Evolutionary conservation across 1,140 invertebrate genomes (phyloP).

Genomic region (Carposina sasakii): DNA sequence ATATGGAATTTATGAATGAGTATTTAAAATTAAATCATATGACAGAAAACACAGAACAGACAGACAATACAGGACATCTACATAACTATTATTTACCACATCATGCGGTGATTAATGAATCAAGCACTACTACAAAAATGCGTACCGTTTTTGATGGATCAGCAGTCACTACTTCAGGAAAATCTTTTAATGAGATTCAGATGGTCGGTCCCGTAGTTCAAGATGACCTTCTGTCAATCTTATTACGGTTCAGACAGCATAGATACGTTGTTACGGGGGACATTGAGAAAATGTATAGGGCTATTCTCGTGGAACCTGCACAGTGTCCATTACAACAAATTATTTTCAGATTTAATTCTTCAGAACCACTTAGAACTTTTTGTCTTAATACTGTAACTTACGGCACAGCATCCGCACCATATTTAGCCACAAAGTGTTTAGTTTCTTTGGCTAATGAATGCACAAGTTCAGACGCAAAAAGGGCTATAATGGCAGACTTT

Average conservation of each 20-base stretch:
- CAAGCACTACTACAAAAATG: conserved; percentile 17
- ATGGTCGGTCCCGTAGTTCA: conserved; percentile 50
- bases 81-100: conserved; percentile 25
- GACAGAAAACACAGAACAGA: conserved; percentile 8
- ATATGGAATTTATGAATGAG: conserved; percentile 19
- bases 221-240: conserved; percentile 48
- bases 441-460: conserved; percentile 25
- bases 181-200: conserved; percentile 48
- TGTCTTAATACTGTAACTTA: conserved; percentile 52
- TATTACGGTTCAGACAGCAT: conserved; percentile 53
- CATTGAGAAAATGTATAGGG: conserved; percentile 59
- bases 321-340: conserved; percentile 49
- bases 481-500: conserved; percentile 40
- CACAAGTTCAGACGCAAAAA: conserved; percentile 1
- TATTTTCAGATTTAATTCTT: conserved; percentile 35
- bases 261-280: conserved; percentile 41
- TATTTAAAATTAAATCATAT: conserved; percentile 20
- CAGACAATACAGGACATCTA: no score
- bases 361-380: conserved; percentile 30
- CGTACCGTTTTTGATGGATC: conserved; percentile 27
- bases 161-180: conserved; percentile 24
- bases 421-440: conserved; percentile 38
- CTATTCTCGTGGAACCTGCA: conserved; percentile 34
- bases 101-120: conserved; percentile 18
- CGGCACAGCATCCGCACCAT: conserved; percentile 48